Conservation (phyloP, 2,113 vertebrate species). For the Globicephala melas region DNA sequence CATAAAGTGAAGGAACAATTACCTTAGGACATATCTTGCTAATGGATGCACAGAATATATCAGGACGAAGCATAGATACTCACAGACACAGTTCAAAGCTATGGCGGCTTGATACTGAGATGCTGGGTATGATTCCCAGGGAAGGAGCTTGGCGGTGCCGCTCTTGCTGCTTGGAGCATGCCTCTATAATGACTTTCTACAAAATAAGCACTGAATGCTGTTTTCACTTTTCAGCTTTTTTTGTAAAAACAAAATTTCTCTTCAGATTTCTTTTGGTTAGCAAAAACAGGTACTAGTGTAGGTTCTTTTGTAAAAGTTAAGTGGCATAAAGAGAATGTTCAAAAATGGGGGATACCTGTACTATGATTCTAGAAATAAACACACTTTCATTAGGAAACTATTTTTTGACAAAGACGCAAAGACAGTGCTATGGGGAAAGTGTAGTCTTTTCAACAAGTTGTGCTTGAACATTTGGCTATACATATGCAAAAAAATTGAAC, state of each 20-base stretch:
- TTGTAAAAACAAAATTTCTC: not conserved
- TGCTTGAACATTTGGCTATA: not conserved
- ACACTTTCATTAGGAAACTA: not conserved
- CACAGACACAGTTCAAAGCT: not conserved
- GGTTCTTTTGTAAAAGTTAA: not conserved
- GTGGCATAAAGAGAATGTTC: rapidly evolving
- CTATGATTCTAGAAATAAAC: not conserved
- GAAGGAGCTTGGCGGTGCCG: not conserved
- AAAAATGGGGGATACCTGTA: not conserved
- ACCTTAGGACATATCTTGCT: not conserved
- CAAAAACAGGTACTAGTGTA: not conserved
- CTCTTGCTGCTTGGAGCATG: not conserved
- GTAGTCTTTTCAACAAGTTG: not conserved
- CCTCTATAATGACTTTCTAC: not conserved
- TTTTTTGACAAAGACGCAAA: not conserved
- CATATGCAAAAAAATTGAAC: not conserved
- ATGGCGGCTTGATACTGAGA: not conserved
- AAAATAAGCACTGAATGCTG: not conserved
- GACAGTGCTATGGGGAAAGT: not conserved
- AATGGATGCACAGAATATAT: not conserved
- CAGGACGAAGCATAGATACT: not conserved
- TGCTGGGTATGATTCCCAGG: not conserved
- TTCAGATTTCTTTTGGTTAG: not conserved
- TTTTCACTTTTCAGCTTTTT: not conserved
- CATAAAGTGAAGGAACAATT: not conserved